Percentiles rank a stretch among this genome's conserved stretches.
Evolutionary conservation across 2,888 invertebrate species (phyloP).

Genomic region (Amblyteles armatorius): DNA sequence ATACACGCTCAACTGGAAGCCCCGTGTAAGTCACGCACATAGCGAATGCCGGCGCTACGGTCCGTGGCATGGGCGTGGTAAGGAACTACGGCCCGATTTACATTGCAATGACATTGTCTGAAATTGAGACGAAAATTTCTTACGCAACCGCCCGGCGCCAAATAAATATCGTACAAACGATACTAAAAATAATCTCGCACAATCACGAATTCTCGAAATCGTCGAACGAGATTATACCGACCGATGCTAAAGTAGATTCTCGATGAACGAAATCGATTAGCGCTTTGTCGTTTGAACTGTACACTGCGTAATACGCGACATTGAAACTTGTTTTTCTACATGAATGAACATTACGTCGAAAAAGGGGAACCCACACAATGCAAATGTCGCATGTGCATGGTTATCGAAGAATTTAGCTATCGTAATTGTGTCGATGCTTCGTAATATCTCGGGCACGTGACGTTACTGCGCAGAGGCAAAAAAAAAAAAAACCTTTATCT

Average conservation of each 20-base stretch:
- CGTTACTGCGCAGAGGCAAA: neutral
- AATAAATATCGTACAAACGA: neutral
- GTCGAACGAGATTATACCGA: neutral
- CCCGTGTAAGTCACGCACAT: too few relatives aligned
- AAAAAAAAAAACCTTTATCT: neutral
- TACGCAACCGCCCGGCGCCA: neutral
- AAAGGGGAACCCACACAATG: neutral
- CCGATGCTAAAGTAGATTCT: neutral
- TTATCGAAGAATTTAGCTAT: conserved; percentile 6
- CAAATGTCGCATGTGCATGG: neutral
- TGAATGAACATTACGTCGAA: neutral
- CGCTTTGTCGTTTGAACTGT: neutral
- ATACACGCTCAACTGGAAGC: too few relatives aligned
- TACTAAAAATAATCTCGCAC: neutral
- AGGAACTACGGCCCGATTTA: neutral
- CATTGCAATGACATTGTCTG: neutral
- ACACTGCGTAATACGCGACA: neutral
- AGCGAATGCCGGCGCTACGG: neutral
- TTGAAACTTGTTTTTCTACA: neutral
- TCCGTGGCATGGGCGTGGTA: neutral
- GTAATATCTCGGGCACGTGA: neutral
- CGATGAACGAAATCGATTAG: neutral
- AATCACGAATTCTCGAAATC: neutral
- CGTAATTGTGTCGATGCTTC: neutral
- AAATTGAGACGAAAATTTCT: neutral